These are phyloP conservation scores for Kryphioiulus occultus DNA, from an alignment of 2,888 invertebrate species.

Conservation along the genomic window DNA sequence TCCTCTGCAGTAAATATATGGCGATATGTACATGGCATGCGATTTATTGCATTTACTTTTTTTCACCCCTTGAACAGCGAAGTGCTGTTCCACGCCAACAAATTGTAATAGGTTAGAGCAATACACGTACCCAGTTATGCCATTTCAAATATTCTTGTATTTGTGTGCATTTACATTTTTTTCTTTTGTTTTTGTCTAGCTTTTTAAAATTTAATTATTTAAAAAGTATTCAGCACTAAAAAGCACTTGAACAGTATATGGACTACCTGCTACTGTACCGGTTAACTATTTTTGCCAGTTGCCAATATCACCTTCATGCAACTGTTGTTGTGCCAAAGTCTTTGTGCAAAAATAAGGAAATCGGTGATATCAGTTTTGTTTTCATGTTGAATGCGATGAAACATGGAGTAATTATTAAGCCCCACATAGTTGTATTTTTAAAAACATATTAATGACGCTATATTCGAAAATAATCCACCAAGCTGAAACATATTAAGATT, in stretches of 20 bases:
- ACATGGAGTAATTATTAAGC: not conserved
- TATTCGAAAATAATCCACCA: no score
- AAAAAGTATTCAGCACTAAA: no score
- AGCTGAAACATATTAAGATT: no score
- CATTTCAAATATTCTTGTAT: constrained; percentile 8
- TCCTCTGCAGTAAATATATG: not conserved
- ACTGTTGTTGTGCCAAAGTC: constrained; percentile 10
- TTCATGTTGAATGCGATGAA: not conserved
- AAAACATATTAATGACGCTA: not conserved
- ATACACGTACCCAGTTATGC: not conserved
- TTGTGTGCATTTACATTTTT: constrained; percentile 17
- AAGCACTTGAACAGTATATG: not conserved
- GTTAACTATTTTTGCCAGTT: constrained; percentile 14
- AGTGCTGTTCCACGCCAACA: not conserved
- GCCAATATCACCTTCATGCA: not conserved
- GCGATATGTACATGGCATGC: not conserved
- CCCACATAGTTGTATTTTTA: not conserved
- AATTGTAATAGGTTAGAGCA: not conserved
- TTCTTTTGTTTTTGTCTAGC: not conserved
- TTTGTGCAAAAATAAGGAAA: constrained; percentile 9
- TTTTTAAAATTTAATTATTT: not conserved
- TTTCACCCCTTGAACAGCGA: not conserved
- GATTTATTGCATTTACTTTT: not conserved
- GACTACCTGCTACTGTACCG: not conserved
- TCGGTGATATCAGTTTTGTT: constrained; percentile 23